phyloP scores from a whole-genome alignment of 2,888 invertebrate species.

The Halictus ligatus region DNA sequence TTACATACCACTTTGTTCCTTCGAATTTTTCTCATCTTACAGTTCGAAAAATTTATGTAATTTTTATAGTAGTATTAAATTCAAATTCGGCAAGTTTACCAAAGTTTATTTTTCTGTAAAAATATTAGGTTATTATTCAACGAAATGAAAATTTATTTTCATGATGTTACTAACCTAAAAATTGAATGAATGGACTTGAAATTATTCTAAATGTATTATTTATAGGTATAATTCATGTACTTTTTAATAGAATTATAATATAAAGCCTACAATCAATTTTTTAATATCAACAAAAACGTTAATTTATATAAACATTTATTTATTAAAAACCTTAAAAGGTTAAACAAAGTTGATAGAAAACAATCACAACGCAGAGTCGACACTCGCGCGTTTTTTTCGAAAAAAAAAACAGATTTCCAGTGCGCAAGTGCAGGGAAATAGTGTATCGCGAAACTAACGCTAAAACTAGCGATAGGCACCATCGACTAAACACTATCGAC shows the following conservation, averaged over 20 bases:
- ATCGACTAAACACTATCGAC: too few species aligned
- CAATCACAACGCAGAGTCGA: neutral
- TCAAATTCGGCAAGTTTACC: neutral
- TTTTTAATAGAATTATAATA: neutral
- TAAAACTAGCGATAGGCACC: too few species aligned
- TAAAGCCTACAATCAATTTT: neutral
- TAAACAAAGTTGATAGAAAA: neutral
- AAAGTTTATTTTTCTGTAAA: neutral
- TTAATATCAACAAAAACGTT: neutral
- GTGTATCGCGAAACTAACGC: neutral
- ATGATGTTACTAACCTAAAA: neutral
- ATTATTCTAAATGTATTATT: neutral
- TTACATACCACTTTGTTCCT: conserved; percentile 44
- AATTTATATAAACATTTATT: neutral
- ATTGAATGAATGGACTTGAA: neutral
- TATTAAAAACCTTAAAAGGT: neutral
- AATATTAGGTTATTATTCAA: neutral
- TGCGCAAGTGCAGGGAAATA: neutral
- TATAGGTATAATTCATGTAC: neutral
- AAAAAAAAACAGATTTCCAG: neutral
- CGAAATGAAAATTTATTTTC: neutral
- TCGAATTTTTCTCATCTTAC: conserved; percentile 34
- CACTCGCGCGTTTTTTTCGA: neutral
- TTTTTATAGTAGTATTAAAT: neutral
- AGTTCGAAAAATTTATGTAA: neutral